A percentile compares a stretch with the other conserved stretches of the same genome.
Evolutionary conservation across 2,797 vertebrate genomes (phyloP).

Genomic region (Poecilia velifera): DNA sequence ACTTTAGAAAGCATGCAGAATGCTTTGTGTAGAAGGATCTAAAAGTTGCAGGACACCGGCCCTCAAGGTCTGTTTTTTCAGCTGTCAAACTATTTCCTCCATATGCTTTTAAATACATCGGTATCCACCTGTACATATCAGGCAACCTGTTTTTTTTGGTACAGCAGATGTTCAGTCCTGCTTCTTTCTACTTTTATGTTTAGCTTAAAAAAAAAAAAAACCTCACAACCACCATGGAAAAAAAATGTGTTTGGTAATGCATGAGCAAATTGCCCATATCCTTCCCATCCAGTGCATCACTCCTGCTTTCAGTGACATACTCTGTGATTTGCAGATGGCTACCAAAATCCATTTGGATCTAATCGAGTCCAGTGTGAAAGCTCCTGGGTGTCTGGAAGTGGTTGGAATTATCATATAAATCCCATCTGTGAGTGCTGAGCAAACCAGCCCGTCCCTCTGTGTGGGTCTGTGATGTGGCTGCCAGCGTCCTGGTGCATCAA

Average conservation of each 20-base stretch:
- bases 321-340: constrained; percentile 60
- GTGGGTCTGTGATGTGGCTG: constrained; percentile 69
- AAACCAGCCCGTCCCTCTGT: constrained; percentile 43
- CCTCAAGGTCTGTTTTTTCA: not conserved
- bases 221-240: constrained; percentile 29
- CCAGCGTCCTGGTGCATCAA: constrained; percentile 68
- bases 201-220: not conserved
- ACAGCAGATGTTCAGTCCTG: constrained; percentile 4
- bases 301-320: constrained; percentile 50
- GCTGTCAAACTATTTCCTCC: not conserved
- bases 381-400: constrained; percentile 70
- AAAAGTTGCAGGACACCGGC: no score
- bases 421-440: constrained; percentile 70
- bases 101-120: not conserved
- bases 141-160: constrained; percentile 15
- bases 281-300: constrained; percentile 47
- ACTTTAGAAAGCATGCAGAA: not conserved
- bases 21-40: not conserved
- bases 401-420: constrained; percentile 79
- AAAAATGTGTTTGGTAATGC: constrained; percentile 58
- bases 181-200: constrained; percentile 12
- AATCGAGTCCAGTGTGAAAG: constrained; percentile 69
- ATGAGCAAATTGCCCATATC: constrained; percentile 60
- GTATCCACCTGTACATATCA: not conserved
- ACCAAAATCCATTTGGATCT: constrained; percentile 72